A percentile compares a stretch with the other conserved stretches of the same genome.
Evolutionary conservation across 2,888 invertebrate genomes (phyloP).

Genomic region (Tachina fera): DNA sequence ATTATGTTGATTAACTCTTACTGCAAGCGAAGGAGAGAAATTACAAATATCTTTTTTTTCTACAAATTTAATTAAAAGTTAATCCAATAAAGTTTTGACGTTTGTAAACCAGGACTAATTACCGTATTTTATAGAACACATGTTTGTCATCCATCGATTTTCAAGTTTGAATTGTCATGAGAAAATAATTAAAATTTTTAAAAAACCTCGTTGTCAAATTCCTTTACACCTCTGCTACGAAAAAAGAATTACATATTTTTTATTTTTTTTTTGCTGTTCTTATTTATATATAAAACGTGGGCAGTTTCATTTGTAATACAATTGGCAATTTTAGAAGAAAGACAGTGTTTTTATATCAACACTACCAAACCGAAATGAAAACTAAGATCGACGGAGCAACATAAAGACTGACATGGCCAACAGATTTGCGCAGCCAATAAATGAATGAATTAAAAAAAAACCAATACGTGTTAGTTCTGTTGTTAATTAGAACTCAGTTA

Average conservation of each 20-base stretch:
- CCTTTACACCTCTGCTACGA: background rate
- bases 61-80: no score
- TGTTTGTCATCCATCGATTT: no score
- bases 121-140: no score
- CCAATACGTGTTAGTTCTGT: constrained; percentile 66
- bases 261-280: background rate
- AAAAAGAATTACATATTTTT: constrained; percentile 7
- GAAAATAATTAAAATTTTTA: no score
- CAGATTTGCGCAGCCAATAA: constrained; percentile 51
- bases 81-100: no score
- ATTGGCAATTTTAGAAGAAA: constrained; percentile 24
- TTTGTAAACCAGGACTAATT: no score
- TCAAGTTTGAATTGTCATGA: no score
- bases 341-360: constrained; percentile 19
- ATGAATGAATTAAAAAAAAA: constrained; percentile 48
- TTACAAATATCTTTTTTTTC: no score
- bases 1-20: no score
- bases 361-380: constrained; percentile 50
- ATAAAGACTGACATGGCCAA: constrained; percentile 49
- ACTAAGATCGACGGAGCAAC: constrained; percentile 57
- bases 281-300: constrained; percentile 48
- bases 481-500: constrained; percentile 66
- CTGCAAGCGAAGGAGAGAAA: no score
- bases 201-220: background rate
- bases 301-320: constrained; percentile 34